phyloP scores from a whole-genome alignment of 2,888 invertebrate species.

The Kuschelorhynchus macadamiae region DNA sequence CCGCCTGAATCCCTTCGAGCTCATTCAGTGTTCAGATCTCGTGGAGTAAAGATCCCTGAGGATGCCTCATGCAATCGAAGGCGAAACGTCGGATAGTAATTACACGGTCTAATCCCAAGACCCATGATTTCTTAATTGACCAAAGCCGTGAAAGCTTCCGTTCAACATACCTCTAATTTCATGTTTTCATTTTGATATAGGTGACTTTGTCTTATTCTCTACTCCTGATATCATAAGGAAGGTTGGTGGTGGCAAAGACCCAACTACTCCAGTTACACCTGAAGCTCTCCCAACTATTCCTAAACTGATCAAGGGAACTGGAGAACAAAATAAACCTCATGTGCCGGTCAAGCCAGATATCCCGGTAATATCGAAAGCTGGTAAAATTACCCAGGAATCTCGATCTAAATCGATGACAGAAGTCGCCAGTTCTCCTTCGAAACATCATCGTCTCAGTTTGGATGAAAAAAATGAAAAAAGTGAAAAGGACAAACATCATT shows the following conservation, averaged over 20 bases:
- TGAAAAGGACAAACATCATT: constrained; percentile 45
- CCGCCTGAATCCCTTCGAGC: too few species aligned
- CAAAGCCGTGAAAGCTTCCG: too few species aligned
- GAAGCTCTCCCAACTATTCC: constrained; percentile 38
- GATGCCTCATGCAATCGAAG: too few species aligned
- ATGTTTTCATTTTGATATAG: too few species aligned
- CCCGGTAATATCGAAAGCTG: constrained; percentile 57
- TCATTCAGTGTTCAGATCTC: too few species aligned
- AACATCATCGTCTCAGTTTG: constrained; percentile 58
- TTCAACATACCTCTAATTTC: too few species aligned
- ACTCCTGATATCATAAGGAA: constrained; percentile 84
- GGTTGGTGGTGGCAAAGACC: constrained; percentile 68
- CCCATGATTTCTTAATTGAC: too few species aligned
- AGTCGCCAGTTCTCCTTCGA: constrained; percentile 50
- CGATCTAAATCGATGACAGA: constrained; percentile 61
- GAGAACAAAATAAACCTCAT: constrained; percentile 18
- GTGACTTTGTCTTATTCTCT: constrained; percentile 82
- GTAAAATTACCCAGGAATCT: constrained; percentile 63
- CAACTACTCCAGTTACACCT: constrained; percentile 47
- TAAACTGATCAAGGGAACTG: constrained; percentile 13
- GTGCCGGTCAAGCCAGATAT: constrained; percentile 6
- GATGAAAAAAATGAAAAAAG: constrained; percentile 58
- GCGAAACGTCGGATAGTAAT: too few species aligned
- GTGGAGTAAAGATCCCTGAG: too few species aligned
- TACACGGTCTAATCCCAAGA: too few species aligned